Base-by-base conservation (phyloP, 2,113 vertebrate species). In the Oostethus manadensis region DNA sequence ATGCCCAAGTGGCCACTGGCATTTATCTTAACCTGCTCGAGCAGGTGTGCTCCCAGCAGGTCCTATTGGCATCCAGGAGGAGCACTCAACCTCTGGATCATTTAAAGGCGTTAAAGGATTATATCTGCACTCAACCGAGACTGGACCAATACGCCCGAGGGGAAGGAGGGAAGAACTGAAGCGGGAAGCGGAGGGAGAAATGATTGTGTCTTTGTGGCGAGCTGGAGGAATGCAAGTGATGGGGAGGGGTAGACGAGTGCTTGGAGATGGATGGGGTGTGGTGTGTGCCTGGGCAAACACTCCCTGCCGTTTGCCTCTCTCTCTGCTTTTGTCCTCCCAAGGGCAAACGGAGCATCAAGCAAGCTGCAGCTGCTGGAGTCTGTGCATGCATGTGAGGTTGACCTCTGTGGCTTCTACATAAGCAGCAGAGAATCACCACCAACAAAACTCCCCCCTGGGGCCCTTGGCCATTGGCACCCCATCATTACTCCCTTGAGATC, bases 1-100 rank as follows among this genome's bases (percentile, higher is more conserved):
- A 80, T 73, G 80, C 84, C 77, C 57, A 62, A 71, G 70, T 83
- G 80, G 82, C 83, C 76, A 50, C 64, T 74, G 80, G 86, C 78
- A 85, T 87, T 87, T 81, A 86, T 87, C 88, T 88, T 81, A 79
- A 84, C 79, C 76, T 59, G 74, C 69, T 82, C 64, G 78, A 65
- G 76, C 74, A 81, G 73, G 77, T 85, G 72, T 48, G 77, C 79
- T 75, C 80, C 58, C 69, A 74, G 81, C 77, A 73, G 80, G 73
- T 65, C 68, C 79, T 56, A 54, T 56, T 35, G 70, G 66, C 67
- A 73, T 79, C 72, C 78, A 68, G 72, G 76, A 78, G 71, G 66
- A 77, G 72, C 73, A 58, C 68, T 85, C 84, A 75, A 81, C 84
- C 81, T 83, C 77, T 71, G 82, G 81, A 87, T 85, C 80, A 78